Conservation (phyloP, 2,113 vertebrate genomes). For the Corythaeola cristata region DNA sequence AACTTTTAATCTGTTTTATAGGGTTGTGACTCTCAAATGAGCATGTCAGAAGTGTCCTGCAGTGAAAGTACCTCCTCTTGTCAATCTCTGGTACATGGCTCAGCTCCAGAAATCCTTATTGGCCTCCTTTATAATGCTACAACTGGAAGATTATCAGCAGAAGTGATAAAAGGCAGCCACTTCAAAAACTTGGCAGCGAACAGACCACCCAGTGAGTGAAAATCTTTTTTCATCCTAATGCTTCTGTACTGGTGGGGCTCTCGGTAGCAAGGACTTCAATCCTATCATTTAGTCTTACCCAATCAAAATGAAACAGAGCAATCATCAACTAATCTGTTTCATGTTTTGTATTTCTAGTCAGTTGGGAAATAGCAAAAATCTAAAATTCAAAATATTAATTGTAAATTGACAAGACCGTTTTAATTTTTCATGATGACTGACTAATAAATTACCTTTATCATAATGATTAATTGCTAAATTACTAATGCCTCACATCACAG, state of each 20-base stretch:
- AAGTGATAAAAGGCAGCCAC: constrained; percentile 99
- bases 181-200: constrained; percentile 97
- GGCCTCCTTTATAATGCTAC: constrained; percentile 97
- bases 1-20: constrained; percentile 70
- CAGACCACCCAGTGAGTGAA: constrained; percentile 98
- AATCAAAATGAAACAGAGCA: constrained; percentile 63
- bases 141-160: constrained; percentile 94
- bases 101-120: constrained; percentile 92
- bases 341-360: constrained; percentile 75
- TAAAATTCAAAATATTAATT: constrained; percentile 79
- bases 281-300: constrained; percentile 67
- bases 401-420: constrained; percentile 71
- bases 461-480: constrained; percentile 70
- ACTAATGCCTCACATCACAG: constrained; percentile 65
- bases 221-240: constrained; percentile 66
- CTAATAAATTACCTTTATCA: constrained; percentile 73
- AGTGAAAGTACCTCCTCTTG: constrained; percentile 92
- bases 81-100: constrained; percentile 89
- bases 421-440: constrained; percentile 75
- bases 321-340: constrained; percentile 76
- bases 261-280: constrained; percentile 43
- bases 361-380: constrained; percentile 75
- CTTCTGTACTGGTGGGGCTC: constrained; percentile 60
- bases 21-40: constrained; percentile 93
- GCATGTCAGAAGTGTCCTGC: constrained; percentile 92